A percentile compares a stretch with the other conserved stretches of the same genome.
Evolutionary conservation across 2,113 vertebrate species (phyloP).

Genomic region (Platycercus adscitus): DNA sequence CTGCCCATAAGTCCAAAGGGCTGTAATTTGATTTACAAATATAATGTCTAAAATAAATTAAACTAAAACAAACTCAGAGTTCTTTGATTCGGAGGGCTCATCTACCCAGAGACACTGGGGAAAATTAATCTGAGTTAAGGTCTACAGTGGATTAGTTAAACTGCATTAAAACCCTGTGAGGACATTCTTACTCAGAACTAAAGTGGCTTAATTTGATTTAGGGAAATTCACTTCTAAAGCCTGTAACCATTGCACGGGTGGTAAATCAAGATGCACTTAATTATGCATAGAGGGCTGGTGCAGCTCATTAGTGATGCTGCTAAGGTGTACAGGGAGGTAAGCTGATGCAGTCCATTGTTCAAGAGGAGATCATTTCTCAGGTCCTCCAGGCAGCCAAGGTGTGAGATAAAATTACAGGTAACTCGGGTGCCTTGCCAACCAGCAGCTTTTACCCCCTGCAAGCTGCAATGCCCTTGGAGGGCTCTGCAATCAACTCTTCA

Average conservation of each 20-base stretch:
- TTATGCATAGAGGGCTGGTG: neutral
- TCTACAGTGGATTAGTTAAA: neutral
- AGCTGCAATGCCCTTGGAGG: neutral
- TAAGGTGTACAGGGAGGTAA: neutral
- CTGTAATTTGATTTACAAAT: neutral
- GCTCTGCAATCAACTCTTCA: neutral
- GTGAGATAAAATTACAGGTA: neutral
- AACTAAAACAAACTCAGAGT: neutral
- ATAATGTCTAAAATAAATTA: neutral
- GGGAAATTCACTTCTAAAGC: neutral
- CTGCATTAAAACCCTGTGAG: neutral
- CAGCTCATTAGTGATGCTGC: neutral
- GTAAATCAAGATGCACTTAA: neutral
- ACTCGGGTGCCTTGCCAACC: rapidly evolving
- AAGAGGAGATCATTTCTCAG: neutral
- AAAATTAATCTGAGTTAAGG: neutral
- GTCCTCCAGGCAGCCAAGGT: neutral
- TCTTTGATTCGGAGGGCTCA: neutral
- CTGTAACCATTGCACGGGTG: neutral
- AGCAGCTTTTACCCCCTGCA: neutral
- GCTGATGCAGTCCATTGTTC: rapidly evolving
- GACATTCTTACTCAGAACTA: neutral
- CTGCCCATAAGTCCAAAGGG: neutral
- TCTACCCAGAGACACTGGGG: neutral
- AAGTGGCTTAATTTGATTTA: neutral